phyloP scores from a whole-genome alignment of 30 jellyfish, hydroid and myxozoan species.

The Morbakka virulenta region DNA sequence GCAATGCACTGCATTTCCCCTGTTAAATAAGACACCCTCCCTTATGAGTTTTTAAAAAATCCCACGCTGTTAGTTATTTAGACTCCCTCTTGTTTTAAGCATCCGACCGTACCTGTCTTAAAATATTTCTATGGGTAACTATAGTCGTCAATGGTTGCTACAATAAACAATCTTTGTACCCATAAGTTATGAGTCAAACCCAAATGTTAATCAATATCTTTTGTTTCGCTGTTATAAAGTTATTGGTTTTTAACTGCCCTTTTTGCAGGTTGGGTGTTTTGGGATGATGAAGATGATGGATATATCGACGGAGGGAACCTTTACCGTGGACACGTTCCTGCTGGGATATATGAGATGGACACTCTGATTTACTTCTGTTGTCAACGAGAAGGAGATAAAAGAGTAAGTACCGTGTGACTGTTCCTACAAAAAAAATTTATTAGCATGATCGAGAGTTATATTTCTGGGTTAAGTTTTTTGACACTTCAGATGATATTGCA shows the following conservation, averaged over 20 bases:
- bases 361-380: constrained; percentile 88
- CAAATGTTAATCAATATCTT: not conserved
- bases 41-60: too few species aligned
- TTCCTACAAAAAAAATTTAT: too few species aligned
- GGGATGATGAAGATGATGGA: constrained; percentile 95
- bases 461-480: too few species aligned
- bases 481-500: too few species aligned
- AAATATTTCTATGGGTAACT: not conserved
- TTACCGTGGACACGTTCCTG: constrained; percentile 63
- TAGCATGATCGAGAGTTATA: too few species aligned
- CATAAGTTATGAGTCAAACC: too few species aligned
- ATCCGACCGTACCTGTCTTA: not conserved
- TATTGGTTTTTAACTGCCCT: not conserved
- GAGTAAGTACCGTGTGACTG: constrained; percentile 18
- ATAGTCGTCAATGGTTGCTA: not conserved
- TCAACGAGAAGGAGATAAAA: constrained; percentile 70
- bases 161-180: too few species aligned
- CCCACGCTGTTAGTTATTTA: too few species aligned
- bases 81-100: too few species aligned
- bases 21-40: too few species aligned
- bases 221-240: not conserved
- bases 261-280: constrained; percentile 79
- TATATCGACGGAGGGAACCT: constrained; percentile 59
- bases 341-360: constrained; percentile 86
- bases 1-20: too few species aligned